Conservation (phyloP, 1,140 invertebrate genomes). For the Leptopilina clavipes region DNA sequence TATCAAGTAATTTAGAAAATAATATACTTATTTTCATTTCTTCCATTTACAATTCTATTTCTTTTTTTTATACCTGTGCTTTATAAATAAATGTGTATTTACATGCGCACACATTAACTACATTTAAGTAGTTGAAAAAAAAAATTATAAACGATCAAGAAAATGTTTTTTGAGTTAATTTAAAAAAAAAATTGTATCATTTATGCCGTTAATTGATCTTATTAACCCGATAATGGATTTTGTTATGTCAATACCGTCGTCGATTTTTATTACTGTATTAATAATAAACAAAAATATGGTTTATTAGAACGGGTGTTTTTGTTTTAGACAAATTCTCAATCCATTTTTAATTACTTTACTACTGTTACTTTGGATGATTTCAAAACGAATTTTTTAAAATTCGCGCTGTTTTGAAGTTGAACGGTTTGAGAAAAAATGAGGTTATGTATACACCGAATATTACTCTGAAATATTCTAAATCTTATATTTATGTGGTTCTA, state of each 20-base stretch:
- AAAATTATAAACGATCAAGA: slow-evolving; percentile 24
- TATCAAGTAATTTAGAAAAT: slow-evolving; percentile 45
- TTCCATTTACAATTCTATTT: slow-evolving; percentile 35
- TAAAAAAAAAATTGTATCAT: slow-evolving; percentile 10
- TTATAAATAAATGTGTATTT: slow-evolving; percentile 39
- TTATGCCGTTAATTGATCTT: slow-evolving; percentile 29
- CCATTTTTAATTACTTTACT: neutral
- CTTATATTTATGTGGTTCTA: too few species aligned
- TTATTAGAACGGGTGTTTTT: slow-evolving; percentile 37
- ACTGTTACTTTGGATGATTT: neutral
- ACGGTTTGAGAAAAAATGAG: too few species aligned
- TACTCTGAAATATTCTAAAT: too few species aligned
- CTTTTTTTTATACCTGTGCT: slow-evolving; percentile 41
- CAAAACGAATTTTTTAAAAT: neutral
- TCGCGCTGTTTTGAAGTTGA: too few species aligned
- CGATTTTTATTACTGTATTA: slow-evolving; percentile 36
- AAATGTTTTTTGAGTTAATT: slow-evolving; percentile 43
- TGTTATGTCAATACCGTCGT: slow-evolving; percentile 25
- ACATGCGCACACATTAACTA: slow-evolving; percentile 35
- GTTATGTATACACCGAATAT: too few species aligned
- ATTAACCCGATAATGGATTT: neutral
- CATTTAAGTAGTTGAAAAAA: slow-evolving; percentile 39
- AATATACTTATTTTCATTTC: slow-evolving; percentile 26
- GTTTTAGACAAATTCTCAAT: slow-evolving; percentile 26
- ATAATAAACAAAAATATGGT: slow-evolving; percentile 43